A percentile compares a stretch with the other conserved stretches of the same genome.
Conservation (phyloP, 2,888 invertebrate genomes). For the Drosophila sordidula region DNA sequence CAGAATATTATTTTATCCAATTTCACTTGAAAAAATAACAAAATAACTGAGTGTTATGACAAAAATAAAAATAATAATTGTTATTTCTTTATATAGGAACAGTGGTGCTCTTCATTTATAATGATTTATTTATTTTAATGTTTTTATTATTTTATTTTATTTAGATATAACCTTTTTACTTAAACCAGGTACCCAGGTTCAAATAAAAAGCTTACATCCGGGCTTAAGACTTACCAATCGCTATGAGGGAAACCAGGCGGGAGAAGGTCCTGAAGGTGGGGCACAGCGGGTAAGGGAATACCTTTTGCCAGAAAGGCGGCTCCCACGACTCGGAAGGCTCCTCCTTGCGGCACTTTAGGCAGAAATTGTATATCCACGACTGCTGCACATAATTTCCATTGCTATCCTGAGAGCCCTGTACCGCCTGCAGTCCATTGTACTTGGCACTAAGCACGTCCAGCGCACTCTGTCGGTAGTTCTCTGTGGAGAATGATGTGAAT, state of each 20-base stretch:
- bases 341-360: conserved; percentile 91
- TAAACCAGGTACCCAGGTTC: no score
- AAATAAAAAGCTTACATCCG: no score
- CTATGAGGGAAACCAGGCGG: conserved; percentile 89
- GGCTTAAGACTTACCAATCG: conserved; percentile 87
- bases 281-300: conserved; percentile 94
- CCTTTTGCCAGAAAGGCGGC: conserved; percentile 91
- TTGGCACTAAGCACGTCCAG: conserved; percentile 81
- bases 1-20: no score
- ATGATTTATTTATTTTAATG: no score
- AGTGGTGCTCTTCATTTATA: no score
- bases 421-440: conserved; percentile 69
- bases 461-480: conserved; percentile 77
- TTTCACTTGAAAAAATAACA: no score
- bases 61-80: no score
- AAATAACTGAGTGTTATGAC: no score
- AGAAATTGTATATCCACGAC: conserved; percentile 94
- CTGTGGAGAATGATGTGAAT: conserved; percentile 56
- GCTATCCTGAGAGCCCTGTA: conserved; percentile 31
- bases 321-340: conserved; percentile 93
- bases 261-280: conserved; percentile 93
- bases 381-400: conserved; percentile 79
- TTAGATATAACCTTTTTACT: no score
- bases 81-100: no score
- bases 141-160: no score